Evolutionary conservation across 2,797 vertebrate genomes (phyloP), one percentile per base, ranked within the genome.

Genomic region (Characodon lateralis): DNA sequence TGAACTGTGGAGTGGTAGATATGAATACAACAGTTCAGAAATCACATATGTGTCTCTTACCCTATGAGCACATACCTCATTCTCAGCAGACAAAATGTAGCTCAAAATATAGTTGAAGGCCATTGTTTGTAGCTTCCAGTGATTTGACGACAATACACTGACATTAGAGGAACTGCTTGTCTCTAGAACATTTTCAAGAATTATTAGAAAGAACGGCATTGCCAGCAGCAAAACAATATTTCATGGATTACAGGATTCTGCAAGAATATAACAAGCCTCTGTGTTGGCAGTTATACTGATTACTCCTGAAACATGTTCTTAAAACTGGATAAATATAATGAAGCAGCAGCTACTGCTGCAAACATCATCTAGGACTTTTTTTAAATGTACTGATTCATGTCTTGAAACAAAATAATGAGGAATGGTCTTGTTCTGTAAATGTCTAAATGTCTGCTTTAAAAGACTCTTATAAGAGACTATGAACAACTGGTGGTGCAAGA

Each of bases 11-110:
- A 95, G 94, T 68, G 91, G 95, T 58, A 87, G 94, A 93, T 96
- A 95, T 41, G 93, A 95, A 72, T 96, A 95, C 87, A 96, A 96
- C 86, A 96, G 95, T 88, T 95, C 95, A 81, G 95, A 95, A 94
- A 96, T 96, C 87, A 95, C 95, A 88, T 96, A 96, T 6, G 94
- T 96, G 82, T 96, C 95, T 68, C 92, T 96, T 78, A 95, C 95
- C 78, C 89, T 96, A 84, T 96, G 88, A 95, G 59, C 76, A 83
- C 76, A 81, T 89, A 90, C 90, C 89, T 92, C 88, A 85, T 83
- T 82, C 73, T 92, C 84, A 91, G 93, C 91, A 93, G 92, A 84
- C 82, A 78, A 93, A 91, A 93, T 94, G 92, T 94, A 94, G 93
- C 93, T 83, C 69, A 72, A 81, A 83, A 56, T 78, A 72, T 83